These are phyloP conservation scores for Myopa testacea DNA, from an alignment of 2,888 invertebrate genomes.

Conservation along the genomic window DNA sequence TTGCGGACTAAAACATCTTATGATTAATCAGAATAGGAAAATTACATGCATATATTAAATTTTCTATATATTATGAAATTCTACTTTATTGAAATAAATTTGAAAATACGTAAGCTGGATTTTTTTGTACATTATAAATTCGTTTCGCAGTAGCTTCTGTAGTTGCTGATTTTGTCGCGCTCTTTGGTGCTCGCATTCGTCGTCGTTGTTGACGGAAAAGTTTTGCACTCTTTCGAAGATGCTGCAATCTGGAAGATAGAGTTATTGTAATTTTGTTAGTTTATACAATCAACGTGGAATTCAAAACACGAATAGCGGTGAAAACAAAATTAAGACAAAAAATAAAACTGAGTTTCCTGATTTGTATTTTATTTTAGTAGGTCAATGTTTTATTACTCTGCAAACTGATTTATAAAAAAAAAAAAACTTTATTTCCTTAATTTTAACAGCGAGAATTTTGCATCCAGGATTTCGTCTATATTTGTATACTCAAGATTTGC, in stretches of 20 bases:
- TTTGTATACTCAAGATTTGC: too few species aligned
- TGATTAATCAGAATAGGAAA: too few species aligned
- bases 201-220: constrained; percentile 40
- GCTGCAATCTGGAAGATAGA: constrained; percentile 52
- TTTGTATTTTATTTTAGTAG: too few species aligned
- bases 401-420: too few species aligned
- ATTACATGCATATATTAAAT: too few species aligned
- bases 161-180: constrained; percentile 61
- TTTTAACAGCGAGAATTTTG: too few species aligned
- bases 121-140: constrained; percentile 58
- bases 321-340: neutral
- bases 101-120: neutral
- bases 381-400: too few species aligned
- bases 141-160: constrained; percentile 65
- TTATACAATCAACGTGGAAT: neutral
- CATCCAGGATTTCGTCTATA: too few species aligned
- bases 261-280: constrained; percentile 10
- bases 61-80: neutral
- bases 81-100: neutral
- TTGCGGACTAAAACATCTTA: too few species aligned
- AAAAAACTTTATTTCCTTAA: too few species aligned
- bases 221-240: constrained; percentile 42
- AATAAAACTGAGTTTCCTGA: too few species aligned
- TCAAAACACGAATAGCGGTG: neutral
- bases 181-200: constrained; percentile 46